phyloP scores from a whole-genome alignment of 2,888 invertebrate genomes.

The Phyllotreta striolata region DNA sequence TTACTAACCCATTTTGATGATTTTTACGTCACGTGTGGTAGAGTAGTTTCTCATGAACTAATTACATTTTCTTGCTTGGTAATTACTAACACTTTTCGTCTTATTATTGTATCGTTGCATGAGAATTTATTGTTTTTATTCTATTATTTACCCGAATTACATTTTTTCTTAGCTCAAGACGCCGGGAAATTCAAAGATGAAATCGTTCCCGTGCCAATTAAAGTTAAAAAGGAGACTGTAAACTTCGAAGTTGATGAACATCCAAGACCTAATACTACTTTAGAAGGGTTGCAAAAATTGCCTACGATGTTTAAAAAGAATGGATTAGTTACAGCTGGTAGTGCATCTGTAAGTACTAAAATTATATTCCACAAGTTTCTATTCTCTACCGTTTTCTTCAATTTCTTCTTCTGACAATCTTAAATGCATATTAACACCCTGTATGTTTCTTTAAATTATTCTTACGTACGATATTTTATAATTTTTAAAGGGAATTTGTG shows the following conservation, averaged over 20 bases:
- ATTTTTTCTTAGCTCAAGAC: slow-evolving; percentile 75
- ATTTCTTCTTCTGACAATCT: neutral
- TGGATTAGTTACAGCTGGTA: slow-evolving; percentile 93
- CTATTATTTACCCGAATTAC: slow-evolving; percentile 2
- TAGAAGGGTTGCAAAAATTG: slow-evolving; percentile 85
- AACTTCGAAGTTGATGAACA: slow-evolving; percentile 89
- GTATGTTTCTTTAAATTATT: no score
- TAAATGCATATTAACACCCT: no score
- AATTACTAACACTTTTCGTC: no score
- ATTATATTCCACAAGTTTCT: neutral
- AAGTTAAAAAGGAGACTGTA: slow-evolving; percentile 83
- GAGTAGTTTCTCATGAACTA: no score
- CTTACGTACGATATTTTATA: no score
- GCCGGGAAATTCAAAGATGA: slow-evolving; percentile 90
- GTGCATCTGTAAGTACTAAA: slow-evolving; percentile 79
- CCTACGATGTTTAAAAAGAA: slow-evolving; percentile 92
- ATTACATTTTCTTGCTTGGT: no score
- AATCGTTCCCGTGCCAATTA: slow-evolving; percentile 84
- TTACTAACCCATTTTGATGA: neutral
- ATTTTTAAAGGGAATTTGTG: slow-evolving; percentile 97
- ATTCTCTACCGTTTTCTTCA: slow-evolving; percentile 9
- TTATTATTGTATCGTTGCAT: no score
- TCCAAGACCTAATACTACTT: slow-evolving; percentile 87
- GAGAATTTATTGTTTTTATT: neutral
- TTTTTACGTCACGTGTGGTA: slow-evolving; percentile 5